Percentiles rank a stretch among this genome's conserved stretches.
Conservation (phyloP, 2,113 vertebrate genomes). For the Menidia beryllina region DNA sequence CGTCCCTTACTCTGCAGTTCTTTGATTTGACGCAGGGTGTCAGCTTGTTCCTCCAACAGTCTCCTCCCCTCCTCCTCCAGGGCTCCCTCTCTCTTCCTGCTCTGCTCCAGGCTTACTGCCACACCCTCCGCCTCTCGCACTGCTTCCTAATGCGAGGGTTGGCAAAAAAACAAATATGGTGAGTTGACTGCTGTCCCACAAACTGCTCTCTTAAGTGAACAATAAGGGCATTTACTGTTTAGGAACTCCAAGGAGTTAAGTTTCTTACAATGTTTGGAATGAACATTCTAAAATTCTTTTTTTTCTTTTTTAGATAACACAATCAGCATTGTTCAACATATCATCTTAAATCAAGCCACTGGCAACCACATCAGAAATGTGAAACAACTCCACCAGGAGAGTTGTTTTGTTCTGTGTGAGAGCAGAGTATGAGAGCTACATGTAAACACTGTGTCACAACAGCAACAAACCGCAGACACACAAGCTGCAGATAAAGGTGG, state of each 20-base stretch:
- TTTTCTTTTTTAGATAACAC: background rate
- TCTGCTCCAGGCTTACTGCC: slow-evolving; percentile 77
- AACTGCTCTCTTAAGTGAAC: background rate
- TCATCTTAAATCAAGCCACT: background rate
- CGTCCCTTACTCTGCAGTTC: slow-evolving; percentile 78
- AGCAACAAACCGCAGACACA: slow-evolving; percentile 38
- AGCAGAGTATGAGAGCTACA: slow-evolving; percentile 10
- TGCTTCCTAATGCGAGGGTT: slow-evolving; percentile 66
- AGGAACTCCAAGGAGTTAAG: background rate
- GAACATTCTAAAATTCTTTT: background rate
- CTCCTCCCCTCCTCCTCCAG: slow-evolving; percentile 81
- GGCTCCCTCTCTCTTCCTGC: slow-evolving; percentile 71
- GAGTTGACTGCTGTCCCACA: slow-evolving; percentile 10
- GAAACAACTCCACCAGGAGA: background rate
- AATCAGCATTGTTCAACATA: background rate
- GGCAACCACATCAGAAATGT: background rate
- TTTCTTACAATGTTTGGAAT: background rate
- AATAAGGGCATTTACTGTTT: background rate
- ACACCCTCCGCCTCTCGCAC: slow-evolving; percentile 72
- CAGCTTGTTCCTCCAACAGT: slow-evolving; percentile 73
- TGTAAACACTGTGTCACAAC: slow-evolving; percentile 2
- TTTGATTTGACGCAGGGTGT: slow-evolving; percentile 75
- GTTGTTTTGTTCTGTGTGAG: background rate
- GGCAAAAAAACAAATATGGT: slow-evolving; percentile 28
- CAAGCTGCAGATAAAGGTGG: slow-evolving; percentile 10